Base-by-base conservation (phyloP, 2,113 vertebrate genomes). In the Meriones unguiculatus region DNA sequence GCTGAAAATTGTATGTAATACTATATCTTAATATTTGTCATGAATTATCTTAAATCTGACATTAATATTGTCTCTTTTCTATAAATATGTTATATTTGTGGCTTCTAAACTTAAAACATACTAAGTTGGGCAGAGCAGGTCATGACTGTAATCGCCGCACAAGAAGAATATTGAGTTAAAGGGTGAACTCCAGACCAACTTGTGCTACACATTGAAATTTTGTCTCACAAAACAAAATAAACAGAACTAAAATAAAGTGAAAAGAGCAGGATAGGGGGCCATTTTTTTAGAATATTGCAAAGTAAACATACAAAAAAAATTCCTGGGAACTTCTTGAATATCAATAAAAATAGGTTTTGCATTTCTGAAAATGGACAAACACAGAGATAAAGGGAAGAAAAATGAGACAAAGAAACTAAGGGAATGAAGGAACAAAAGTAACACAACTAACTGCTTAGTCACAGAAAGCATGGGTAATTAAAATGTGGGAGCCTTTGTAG, bases 391-490 rank as follows among this genome's bases (percentile, higher is more conserved):
- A 54, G 10, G 8, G 25, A 84, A 5, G 30, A 50, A 28, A 3
- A 35, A n/a, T 30, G 7, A 30, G 35, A 70, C 17, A 73, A 52
- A 38, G 28, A 20, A 57, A 65, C 12, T 41, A 8, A 59, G 6
- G 52, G 30, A 52, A 80, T n/a, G 9, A 70, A 90, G n/a, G 5
- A 70, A 30, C 8, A 57, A 82, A 24, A 59, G 38, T 78, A 89
- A 80, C 22, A n/a, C 73, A 52, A 32, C 46, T 46, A 46, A 46
- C 57, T 85, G 38, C 72, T 82, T 96, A 89, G 59, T 95, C 80
- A 93, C 52, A 57, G 1, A 96, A 89, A 94, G 81, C 84, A 75
- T 0, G 46, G 3, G 62, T 96, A 97, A 98, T 98, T 97, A 98
- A 98, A 98, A 82, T 1, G 35, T 0, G 0, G 59, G 30, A 20